These are phyloP conservation scores for Aphelenchoides besseyi DNA, from an alignment of 1,140 invertebrate genomes.

Conservation along the genomic window DNA sequence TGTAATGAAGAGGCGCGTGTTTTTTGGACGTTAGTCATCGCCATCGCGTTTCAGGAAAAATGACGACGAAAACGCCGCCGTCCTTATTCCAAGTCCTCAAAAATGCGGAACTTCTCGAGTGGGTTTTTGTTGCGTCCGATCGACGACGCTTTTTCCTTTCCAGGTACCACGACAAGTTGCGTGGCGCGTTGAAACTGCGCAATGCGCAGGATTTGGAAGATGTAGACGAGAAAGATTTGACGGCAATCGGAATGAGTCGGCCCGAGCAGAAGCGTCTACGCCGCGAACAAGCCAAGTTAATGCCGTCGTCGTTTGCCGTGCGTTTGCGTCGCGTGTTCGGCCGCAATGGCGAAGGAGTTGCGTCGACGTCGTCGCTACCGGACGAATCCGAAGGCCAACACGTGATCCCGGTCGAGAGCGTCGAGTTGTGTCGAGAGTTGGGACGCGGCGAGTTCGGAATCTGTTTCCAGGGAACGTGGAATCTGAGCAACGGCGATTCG, in stretches of 20 bases:
- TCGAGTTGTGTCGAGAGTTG: slow-evolving; percentile 87
- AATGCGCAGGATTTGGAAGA: slow-evolving; percentile 89
- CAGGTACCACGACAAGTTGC: slow-evolving; percentile 54
- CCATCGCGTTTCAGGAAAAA: background rate
- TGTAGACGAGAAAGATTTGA: slow-evolving; percentile 84
- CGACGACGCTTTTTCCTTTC: slow-evolving; percentile 22
- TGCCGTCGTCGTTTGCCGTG: slow-evolving; percentile 73
- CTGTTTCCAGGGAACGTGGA: slow-evolving; percentile 95
- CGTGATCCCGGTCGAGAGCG: slow-evolving; percentile 87
- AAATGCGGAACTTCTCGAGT: background rate
- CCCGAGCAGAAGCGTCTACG: slow-evolving; percentile 87
- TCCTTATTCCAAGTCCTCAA: background rate
- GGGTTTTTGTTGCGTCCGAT: background rate
- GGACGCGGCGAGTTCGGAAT: slow-evolving; percentile 94
- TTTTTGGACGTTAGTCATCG: no score
- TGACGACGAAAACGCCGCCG: no score
- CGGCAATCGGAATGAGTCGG: slow-evolving; percentile 85
- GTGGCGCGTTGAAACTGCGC: slow-evolving; percentile 67
- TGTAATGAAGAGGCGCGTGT: no score
- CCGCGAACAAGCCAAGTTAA: slow-evolving; percentile 85
- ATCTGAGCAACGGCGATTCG: slow-evolving; percentile 69
- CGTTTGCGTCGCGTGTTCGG: slow-evolving; percentile 71
- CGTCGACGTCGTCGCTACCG: slow-evolving; percentile 16
- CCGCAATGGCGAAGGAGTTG: slow-evolving; percentile 30
- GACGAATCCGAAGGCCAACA: slow-evolving; percentile 70